Evolutionary conservation across 2,888 invertebrate species (phyloP).

Genomic region (Sturmia bella): DNA sequence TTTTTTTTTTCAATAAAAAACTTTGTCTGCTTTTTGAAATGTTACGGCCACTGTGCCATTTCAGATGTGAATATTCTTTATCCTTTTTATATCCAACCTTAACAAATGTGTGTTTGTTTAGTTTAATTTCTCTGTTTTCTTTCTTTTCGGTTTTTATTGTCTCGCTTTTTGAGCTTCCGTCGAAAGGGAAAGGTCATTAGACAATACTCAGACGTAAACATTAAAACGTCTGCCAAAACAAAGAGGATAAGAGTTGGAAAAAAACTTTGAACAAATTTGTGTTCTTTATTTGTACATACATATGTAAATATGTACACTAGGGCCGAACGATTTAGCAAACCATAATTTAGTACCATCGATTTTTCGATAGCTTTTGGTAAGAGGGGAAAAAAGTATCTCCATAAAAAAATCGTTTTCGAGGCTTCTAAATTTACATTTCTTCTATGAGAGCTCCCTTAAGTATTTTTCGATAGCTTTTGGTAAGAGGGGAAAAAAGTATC

Average conservation of each 20-base stretch:
- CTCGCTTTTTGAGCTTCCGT: conserved; percentile 65
- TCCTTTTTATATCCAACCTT: conserved; percentile 37
- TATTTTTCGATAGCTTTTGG: too few relatives aligned
- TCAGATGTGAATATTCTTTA: conserved; percentile 31
- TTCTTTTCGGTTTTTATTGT: conserved; percentile 45
- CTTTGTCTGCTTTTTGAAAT: neutral
- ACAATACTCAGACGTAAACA: conserved; percentile 73
- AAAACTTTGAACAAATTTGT: neutral
- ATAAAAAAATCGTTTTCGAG: too few relatives aligned
- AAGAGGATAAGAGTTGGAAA: conserved; percentile 8
- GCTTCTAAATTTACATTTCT: too few relatives aligned
- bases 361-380: too few relatives aligned
- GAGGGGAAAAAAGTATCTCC: too few relatives aligned
- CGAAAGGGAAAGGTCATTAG: conserved; percentile 79
- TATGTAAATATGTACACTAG: neutral
- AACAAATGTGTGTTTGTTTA: conserved; percentile 11
- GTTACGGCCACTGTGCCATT: conserved; percentile 21
- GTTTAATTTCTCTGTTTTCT: conserved; percentile 23
- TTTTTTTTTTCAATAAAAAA: neutral
- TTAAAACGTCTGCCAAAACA: conserved; percentile 38
- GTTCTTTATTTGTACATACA: neutral
- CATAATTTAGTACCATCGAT: too few relatives aligned
- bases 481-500: too few relatives aligned
- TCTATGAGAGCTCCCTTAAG: too few relatives aligned
- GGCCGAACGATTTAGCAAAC: too few relatives aligned